A percentile compares a stretch with the other conserved stretches of the same genome.
phyloP scores from a whole-genome alignment of 2,797 vertebrate species.

The Cheirogaleus major region DNA sequence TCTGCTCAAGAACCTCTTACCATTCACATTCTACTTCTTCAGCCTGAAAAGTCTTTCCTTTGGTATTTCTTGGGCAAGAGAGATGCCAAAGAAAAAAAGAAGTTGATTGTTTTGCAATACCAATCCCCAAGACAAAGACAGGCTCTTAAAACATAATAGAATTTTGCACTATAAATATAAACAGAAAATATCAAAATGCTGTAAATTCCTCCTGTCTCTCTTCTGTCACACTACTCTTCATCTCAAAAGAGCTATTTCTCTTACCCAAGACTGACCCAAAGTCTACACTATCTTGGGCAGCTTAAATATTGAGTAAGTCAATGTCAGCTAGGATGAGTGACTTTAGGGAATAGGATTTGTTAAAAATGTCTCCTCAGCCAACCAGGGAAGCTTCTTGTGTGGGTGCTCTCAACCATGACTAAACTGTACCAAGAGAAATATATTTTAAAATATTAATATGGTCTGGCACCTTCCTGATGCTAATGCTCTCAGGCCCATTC shows the following conservation, averaged over 20 bases:
- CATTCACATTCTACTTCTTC: slow-evolving; percentile 21
- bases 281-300: not conserved
- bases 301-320: slow-evolving; percentile 51
- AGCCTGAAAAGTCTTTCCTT: slow-evolving; percentile 32
- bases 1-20: slow-evolving; percentile 10
- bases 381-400: slow-evolving; percentile 21
- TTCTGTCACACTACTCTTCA: slow-evolving; percentile 15
- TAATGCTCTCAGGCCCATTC: slow-evolving; percentile 42
- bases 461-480: slow-evolving; percentile 64
- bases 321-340: slow-evolving; percentile 31
- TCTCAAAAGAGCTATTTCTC: not conserved
- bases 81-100: slow-evolving; percentile 1
- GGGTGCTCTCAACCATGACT: slow-evolving; percentile 42
- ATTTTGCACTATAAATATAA: slow-evolving; percentile 35
- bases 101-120: slow-evolving; percentile 34
- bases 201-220: slow-evolving; percentile 4
- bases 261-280: not conserved
- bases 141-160: not conserved
- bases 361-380: slow-evolving; percentile 51
- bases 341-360: slow-evolving; percentile 56
- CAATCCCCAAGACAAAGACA: not conserved
- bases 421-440: slow-evolving; percentile 23
- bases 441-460: slow-evolving; percentile 73
- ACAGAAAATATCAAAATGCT: slow-evolving; percentile 49
- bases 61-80: not conserved